phyloP scores from a whole-genome alignment of 2,797 vertebrate species.

The Aythya fuligula region DNA sequence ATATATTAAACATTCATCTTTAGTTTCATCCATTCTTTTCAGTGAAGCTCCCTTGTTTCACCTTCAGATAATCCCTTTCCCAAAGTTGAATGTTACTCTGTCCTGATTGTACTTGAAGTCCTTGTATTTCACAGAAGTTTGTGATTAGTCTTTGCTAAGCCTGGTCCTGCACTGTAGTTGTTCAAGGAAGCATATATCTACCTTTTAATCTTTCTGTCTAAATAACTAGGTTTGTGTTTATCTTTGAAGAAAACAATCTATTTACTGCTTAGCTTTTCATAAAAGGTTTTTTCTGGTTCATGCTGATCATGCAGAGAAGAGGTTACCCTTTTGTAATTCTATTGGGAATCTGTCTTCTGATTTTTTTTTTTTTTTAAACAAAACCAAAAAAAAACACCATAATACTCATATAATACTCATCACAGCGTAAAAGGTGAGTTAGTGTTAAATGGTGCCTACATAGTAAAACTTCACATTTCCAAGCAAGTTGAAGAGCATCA shows the following conservation, averaged over 20 bases:
- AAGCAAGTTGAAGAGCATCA: not conserved
- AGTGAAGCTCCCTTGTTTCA: slow-evolving; percentile 7
- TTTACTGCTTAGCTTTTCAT: not conserved
- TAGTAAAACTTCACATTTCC: not conserved
- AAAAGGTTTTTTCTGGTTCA: not conserved
- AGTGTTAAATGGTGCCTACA: not conserved
- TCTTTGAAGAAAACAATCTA: not conserved
- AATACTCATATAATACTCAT: not conserved
- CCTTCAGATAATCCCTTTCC: slow-evolving; percentile 2
- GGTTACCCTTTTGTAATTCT: not conserved
- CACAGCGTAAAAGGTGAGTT: not conserved
- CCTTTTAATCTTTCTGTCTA: not conserved
- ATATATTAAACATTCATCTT: not conserved
- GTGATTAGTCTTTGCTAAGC: not conserved
- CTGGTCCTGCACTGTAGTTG: not conserved
- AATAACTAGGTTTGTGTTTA: not conserved
- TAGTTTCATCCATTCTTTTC: not conserved
- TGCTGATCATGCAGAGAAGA: not conserved
- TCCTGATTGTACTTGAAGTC: not conserved
- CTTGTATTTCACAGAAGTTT: not conserved
- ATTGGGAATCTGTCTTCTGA: not conserved
- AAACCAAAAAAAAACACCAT: not conserved
- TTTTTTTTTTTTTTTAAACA: not conserved
- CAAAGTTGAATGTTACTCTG: not conserved
- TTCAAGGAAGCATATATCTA: not conserved